These are phyloP conservation scores for Polylopha cassiicola DNA, from an alignment of 2,888 invertebrate genomes.

Conservation along the genomic window DNA sequence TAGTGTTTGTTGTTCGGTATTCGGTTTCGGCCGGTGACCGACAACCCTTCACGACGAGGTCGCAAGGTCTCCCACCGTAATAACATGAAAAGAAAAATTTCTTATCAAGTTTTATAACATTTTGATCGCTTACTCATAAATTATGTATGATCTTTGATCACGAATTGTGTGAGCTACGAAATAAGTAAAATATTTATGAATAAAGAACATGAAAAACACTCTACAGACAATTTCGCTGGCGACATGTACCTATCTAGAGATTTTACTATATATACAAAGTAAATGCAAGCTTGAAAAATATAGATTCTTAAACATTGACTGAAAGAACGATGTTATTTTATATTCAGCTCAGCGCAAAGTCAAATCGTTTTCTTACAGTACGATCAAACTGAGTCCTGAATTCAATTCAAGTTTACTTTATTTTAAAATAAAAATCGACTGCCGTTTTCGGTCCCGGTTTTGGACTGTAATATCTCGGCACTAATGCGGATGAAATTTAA, in stretches of 20 bases:
- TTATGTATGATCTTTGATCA: not conserved
- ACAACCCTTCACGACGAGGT: slow-evolving; percentile 10
- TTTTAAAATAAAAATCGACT: slow-evolving; percentile 6
- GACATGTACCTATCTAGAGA: no score
- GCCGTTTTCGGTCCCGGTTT: slow-evolving; percentile 1
- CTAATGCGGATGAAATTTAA: no score
- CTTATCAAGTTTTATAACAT: slow-evolving; percentile 2
- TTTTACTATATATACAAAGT: not conserved
- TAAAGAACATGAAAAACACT: no score
- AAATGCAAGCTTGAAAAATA: slow-evolving; percentile 4
- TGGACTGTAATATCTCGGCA: no score
- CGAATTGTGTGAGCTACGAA: no score
- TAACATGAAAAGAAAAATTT: slow-evolving; percentile 5
- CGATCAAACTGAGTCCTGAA: slow-evolving; percentile 10
- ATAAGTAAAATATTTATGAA: no score
- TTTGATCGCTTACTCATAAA: slow-evolving; percentile 1
- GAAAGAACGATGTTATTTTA: slow-evolving; percentile 9
- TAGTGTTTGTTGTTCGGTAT: no score
- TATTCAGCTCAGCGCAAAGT: slow-evolving; percentile 17
- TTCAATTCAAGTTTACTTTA: slow-evolving; percentile 6
- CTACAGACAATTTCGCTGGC: no score
- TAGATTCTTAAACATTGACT: slow-evolving; percentile 6
- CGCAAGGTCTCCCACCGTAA: slow-evolving; percentile 9
- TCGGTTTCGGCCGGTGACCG: no score
- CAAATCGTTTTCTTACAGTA: slow-evolving; percentile 13